These are phyloP conservation scores for Premnoplex brunnescens DNA, from an alignment of 2,797 vertebrate species.

Conservation along the genomic window DNA sequence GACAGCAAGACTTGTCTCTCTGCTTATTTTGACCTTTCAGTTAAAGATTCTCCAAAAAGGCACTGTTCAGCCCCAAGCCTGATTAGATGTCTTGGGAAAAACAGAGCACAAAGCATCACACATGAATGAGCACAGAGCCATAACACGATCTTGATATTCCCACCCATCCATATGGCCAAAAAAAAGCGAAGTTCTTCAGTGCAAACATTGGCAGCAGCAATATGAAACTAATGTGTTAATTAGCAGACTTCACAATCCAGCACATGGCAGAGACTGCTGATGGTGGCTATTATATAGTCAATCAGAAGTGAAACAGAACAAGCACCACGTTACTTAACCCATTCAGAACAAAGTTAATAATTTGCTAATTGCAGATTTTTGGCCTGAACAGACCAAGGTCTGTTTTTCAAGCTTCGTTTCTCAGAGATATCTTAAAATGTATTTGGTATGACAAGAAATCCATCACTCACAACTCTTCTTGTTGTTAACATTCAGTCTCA, in stretches of 20 bases:
- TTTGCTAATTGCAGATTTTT: constrained; percentile 11
- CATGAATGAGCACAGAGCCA: constrained; percentile 27
- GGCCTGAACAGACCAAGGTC: neutral
- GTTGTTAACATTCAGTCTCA: neutral
- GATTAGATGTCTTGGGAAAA: constrained; percentile 53
- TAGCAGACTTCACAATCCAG: constrained; percentile 43
- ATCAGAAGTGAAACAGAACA: constrained; percentile 36
- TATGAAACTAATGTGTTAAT: constrained; percentile 46
- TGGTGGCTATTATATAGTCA: constrained; percentile 6
- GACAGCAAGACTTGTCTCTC: neutral
- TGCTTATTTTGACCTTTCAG: constrained; percentile 57
- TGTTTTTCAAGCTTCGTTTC: constrained; percentile 5
- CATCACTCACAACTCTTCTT: neutral
- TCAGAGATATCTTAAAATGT: neutral
- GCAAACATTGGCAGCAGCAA: constrained; percentile 42
- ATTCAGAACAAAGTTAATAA: constrained; percentile 43
- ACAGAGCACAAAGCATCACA: constrained; percentile 42
- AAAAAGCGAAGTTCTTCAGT: neutral
- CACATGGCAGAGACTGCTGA: neutral
- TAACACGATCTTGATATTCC: constrained; percentile 21
- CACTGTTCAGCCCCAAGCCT: constrained; percentile 21
- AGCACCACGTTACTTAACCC: neutral
- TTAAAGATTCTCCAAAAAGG: constrained; percentile 34
- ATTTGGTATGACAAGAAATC: neutral
- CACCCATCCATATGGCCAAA: constrained; percentile 46